Base-by-base conservation (phyloP, 37 sponge, comb jelly and placozoan genomes). In the Beroe forskalii region DNA sequence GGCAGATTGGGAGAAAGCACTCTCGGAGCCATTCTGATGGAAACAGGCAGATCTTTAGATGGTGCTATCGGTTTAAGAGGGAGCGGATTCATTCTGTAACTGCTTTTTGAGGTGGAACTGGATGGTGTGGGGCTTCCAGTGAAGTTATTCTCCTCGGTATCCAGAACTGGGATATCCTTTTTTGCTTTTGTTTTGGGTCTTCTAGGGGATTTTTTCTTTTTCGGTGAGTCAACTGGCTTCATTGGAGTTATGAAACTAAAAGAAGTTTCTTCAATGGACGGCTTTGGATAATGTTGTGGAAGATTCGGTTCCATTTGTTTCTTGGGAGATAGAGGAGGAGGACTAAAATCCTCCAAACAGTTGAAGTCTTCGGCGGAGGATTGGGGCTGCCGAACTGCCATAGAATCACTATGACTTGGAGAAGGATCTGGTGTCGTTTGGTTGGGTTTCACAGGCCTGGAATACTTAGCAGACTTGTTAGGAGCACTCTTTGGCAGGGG, bases 201-300 rank as follows among this genome's bases (percentile, higher is more conserved):
- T 12, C 55, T 48, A 12, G 55, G 55, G 12, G 66, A 23, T 64
- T 64, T 64, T 8, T 22, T 22, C 66, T 69, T 69, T 17, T 36
- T 28, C 12, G 86, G 86, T 19, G 86, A 9, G 24, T n/a, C n/a
- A n/a, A 80, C 6, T 24, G 86, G 86, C 27, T 38, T 80, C 86
- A 80, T 80, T 14, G 86, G 86, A 4, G 86, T 80, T n/a, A 80
- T 80, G 38, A 69, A 69, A 37, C 72, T 69, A 36, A 69, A 69
- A 4, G 38, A 32, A 31, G 72, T 9, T 33, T 69, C 72, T 17
- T 69, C 72, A 4, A 69, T 1, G 17, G 35, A 14, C 32, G 33
- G 39, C 12, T 6, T 6, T 12, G 6, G 55, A 12, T 48, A 48
- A 48, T 12, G 12, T 12, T 12, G 55, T 48, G 55, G 55, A 48